A percentile compares a stretch with the other conserved stretches of the same genome.
phyloP scores from a whole-genome alignment of 92 coral and sea anemone species.

The Montipora capitata region DNA sequence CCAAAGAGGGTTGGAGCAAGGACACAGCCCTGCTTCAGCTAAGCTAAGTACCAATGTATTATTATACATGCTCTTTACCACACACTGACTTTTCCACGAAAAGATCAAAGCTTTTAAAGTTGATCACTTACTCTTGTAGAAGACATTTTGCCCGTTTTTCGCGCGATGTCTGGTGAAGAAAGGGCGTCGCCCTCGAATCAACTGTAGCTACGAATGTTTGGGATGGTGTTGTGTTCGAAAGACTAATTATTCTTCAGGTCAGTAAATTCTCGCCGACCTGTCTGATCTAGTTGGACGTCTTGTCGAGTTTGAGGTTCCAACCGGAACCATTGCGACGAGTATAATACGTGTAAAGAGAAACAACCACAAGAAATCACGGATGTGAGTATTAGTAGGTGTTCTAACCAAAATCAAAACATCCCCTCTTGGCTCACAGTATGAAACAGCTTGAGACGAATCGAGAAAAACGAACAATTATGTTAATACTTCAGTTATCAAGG shows the following conservation, averaged over 20 bases:
- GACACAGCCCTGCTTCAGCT: too few species aligned
- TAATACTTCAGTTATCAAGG: constrained; percentile 11
- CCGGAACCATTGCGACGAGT: constrained; percentile 39
- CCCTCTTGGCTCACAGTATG: constrained; percentile 40
- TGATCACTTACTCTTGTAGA: not conserved
- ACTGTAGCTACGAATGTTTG: not conserved
- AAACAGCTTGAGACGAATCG: constrained; percentile 41
- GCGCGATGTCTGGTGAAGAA: not conserved
- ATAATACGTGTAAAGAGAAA: constrained; percentile 5
- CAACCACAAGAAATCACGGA: constrained; percentile 10
- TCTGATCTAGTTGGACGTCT: constrained; percentile 47
- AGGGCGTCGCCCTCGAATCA: not conserved
- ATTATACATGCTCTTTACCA: constrained; percentile 17
- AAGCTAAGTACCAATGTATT: not conserved
- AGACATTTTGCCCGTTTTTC: constrained; percentile 1
- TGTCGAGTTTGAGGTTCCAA: constrained; percentile 15
- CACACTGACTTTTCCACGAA: constrained; percentile 7
- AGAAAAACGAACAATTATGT: constrained; percentile 30
- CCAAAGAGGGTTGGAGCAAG: too few species aligned
- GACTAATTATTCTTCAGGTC: not conserved
- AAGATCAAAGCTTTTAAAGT: not conserved
- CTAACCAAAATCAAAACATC: constrained; percentile 23
- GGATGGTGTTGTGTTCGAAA: not conserved
- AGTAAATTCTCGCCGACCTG: constrained; percentile 41
- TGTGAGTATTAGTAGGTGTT: constrained; percentile 27